Evolutionary conservation across 1,140 invertebrate species (phyloP), one percentile per base, ranked within the genome.

Genomic region (Episyrphus balteatus): DNA sequence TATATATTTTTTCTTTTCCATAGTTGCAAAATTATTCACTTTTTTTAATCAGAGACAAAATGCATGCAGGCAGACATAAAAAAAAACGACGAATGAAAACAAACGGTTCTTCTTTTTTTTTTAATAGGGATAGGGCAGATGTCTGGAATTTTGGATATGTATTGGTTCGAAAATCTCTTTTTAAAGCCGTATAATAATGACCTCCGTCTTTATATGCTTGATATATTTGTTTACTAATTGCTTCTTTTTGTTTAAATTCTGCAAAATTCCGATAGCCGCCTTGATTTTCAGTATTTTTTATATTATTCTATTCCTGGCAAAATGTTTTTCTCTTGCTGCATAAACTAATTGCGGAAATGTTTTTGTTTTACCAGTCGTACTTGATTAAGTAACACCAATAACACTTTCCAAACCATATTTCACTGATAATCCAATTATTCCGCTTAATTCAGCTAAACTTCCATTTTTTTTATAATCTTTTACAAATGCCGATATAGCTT

Each of bases 401-500:
- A 46, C 19, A 42, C 38, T 42, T 46, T 50, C 44, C 34, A 46
- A 45, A 32, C 43, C 43, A 50, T 50, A 42, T 41, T 50, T 46
- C 8, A 37, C 3, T 19, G 38, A 34, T 46, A 50, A 36, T 10
- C 48, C 48, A 45, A 41, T 15, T 26, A 45, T 34, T 39, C 48
- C 48, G 33, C 9, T 33, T 44, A 49, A 49, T 38, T 44, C 32
- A n/a, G n/a, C n/a, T n/a, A n/a, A n/a, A n/a, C n/a, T n/a, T 31
- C 13, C 42, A 31, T 17, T 13, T 32, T 12, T 14, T 11, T 14
- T 12, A 31, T 12, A 34, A 44, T 44, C 32, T 8, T 32, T 15
- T 34, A 44, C 15, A 34, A 44, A 44, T 9, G 8, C 15, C 8
- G 8, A 11, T 10, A 40, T 40, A n/a, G 38, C 38, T n/a, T 40